phyloP scores from a whole-genome alignment of 2,888 invertebrate species.

The Quadriops clusia region DNA sequence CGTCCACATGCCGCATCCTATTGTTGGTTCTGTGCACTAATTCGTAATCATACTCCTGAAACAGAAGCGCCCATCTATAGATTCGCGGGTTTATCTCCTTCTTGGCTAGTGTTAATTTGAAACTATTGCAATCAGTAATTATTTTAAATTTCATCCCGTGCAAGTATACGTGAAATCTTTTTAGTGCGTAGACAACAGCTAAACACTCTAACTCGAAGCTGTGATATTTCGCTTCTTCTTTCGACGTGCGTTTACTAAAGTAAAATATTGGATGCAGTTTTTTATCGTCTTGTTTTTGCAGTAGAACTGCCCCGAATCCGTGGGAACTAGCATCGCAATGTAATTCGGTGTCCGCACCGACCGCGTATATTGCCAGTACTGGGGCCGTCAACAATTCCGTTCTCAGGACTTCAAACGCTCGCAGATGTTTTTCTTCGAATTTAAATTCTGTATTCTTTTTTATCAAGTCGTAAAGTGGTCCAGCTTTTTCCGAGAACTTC shows the following conservation, averaged over 20 bases:
- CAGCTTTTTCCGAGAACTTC: constrained; percentile 6
- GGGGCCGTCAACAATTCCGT: no score
- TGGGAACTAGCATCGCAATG: constrained; percentile 26
- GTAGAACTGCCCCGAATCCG: constrained; percentile 24
- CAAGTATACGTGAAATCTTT: constrained; percentile 27
- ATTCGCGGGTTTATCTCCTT: constrained; percentile 22
- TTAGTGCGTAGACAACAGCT: constrained; percentile 25
- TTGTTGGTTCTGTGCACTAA: constrained; percentile 20
- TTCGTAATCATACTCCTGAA: constrained; percentile 23
- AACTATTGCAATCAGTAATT: constrained; percentile 26
- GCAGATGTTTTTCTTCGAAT: constrained; percentile 3
- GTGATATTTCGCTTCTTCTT: constrained; percentile 22
- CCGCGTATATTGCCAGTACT: no score
- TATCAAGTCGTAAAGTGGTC: constrained; percentile 9
- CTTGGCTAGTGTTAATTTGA: constrained; percentile 25
- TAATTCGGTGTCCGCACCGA: constrained; percentile 27
- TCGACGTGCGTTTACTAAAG: constrained; percentile 23
- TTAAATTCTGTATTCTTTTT: constrained; percentile 4
- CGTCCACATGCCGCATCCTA: constrained; percentile 8
- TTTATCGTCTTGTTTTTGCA: constrained; percentile 23
- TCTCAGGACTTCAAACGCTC: no score
- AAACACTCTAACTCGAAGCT: constrained; percentile 30
- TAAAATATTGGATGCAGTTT: constrained; percentile 24
- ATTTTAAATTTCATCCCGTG: constrained; percentile 24
- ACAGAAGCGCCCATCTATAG: constrained; percentile 23